Evolutionary conservation across 2,797 vertebrate species (phyloP).

Genomic region (Myotis planiceps): DNA sequence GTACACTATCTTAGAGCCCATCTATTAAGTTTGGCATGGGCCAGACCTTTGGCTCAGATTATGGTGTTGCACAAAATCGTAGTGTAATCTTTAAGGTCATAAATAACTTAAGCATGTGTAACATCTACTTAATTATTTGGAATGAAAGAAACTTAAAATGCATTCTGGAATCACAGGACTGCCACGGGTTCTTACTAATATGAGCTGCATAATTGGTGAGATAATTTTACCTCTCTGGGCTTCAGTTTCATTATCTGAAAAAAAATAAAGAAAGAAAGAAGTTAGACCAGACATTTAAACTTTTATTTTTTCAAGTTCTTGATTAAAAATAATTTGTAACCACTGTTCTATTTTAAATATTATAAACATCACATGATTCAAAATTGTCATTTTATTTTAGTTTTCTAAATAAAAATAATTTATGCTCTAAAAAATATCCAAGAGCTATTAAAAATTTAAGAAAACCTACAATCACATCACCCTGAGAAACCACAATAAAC

Average conservation of each 20-base stretch:
- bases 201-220: neutral
- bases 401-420: neutral
- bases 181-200: neutral
- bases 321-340: neutral
- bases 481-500: neutral
- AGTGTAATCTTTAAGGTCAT: neutral
- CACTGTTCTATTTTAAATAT: neutral
- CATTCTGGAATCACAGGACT: neutral
- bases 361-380: neutral
- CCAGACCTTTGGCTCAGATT: neutral
- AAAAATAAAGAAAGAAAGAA: neutral
- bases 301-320: neutral
- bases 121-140: slow-evolving; percentile 20
- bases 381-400: neutral
- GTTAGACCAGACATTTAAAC: neutral
- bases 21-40: neutral
- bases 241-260: slow-evolving; percentile 20
- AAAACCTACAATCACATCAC: neutral
- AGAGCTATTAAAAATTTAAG: neutral
- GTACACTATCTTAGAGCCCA: neutral
- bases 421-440: neutral
- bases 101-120: slow-evolving; percentile 42
- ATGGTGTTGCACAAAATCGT: neutral
- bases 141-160: slow-evolving; percentile 38
- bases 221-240: neutral